Evolutionary conservation across 2,888 invertebrate genomes (phyloP), one percentile per base, ranked within the genome.

Genomic region (Polyommatus iphigenia): DNA sequence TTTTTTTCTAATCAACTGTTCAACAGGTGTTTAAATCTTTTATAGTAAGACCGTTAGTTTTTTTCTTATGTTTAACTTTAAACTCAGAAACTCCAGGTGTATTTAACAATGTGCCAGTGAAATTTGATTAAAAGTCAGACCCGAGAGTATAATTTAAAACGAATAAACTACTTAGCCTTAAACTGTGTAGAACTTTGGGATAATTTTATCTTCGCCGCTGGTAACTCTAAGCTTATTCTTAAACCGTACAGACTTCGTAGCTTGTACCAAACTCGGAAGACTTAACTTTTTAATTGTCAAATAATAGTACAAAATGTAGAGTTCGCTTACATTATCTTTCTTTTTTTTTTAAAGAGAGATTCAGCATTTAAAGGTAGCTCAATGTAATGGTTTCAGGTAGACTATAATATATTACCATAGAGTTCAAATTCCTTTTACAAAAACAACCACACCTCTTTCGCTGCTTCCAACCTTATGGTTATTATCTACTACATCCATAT

Each of bases 41-140:
- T n/a, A n/a, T n/a, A n/a, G n/a, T n/a, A n/a, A n/a, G n/a, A n/a
- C n/a, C n/a, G n/a, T n/a, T n/a, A n/a, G n/a, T n/a, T n/a, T 36
- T 36, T 36, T 6, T 36, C 36, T 50, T 50, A 15, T 50, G 2
- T 54, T 54, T 5, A 54, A 54, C 54, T 54, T 54, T 54, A 15
- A 54, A 54, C 54, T 54, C 4, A 5, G 54, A 54, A 54, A 54
- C 54, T 54, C 8, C 62, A 62, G 24, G 59, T 24, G 13, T 62
- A 24, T 62, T 62, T 62, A 24, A 62, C 62, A 67, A 32, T 67
- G 67, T 10, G 67, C 29, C 5, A 67, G 67, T 67, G 1, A 0
- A 62, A 67, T 67, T 67, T 15, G 29, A 32, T 67, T 67, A 32
- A 67, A 67, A 29, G 67, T 67, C 67, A 67, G 67, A 67, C n/a